phyloP scores from a whole-genome alignment of 1,140 invertebrate species.

The Aphelenchoides besseyi region DNA sequence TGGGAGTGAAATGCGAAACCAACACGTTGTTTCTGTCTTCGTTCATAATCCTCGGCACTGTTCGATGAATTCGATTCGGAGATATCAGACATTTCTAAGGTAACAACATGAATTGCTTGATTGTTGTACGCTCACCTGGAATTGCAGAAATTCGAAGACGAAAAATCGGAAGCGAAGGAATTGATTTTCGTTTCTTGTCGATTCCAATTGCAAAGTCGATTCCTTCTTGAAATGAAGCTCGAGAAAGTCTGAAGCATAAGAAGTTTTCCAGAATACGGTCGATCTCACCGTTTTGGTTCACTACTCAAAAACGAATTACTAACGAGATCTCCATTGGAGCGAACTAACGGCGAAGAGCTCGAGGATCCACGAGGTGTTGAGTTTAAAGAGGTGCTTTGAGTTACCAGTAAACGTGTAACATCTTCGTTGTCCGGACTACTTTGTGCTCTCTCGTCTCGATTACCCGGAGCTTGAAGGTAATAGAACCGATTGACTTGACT shows the following conservation, averaged over 20 bases:
- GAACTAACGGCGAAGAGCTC: conserved; percentile 22
- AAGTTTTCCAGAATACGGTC: conserved; percentile 24
- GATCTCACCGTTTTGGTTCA: neutral
- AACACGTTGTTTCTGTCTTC: neutral
- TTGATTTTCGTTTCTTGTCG: conserved; percentile 29
- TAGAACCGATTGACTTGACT: conserved; percentile 25
- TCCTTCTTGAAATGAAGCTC: conserved; percentile 33
- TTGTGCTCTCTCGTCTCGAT: conserved; percentile 2
- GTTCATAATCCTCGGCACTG: conserved; percentile 25
- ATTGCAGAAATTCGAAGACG: conserved; percentile 31
- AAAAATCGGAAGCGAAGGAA: conserved; percentile 32
- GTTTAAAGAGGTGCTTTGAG: conserved; percentile 32
- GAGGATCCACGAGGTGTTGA: conserved; percentile 27
- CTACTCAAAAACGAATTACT: conserved; percentile 5
- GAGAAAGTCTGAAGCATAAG: neutral
- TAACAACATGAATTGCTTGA: neutral
- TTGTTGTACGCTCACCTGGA: conserved; percentile 28
- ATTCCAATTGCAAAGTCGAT: conserved; percentile 15
- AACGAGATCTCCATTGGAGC: neutral
- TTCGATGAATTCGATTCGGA: conserved; percentile 45
- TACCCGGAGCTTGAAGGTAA: conserved; percentile 12
- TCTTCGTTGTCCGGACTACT: conserved; percentile 24
- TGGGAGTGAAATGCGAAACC: neutral
- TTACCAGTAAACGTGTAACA: conserved; percentile 26
- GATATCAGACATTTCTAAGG: conserved; percentile 44